A percentile compares a stretch with the other conserved stretches of the same genome.
These are phyloP conservation scores for Oceanodroma tethys DNA, from an alignment of 2,113 vertebrate genomes.

Conservation along the genomic window DNA sequence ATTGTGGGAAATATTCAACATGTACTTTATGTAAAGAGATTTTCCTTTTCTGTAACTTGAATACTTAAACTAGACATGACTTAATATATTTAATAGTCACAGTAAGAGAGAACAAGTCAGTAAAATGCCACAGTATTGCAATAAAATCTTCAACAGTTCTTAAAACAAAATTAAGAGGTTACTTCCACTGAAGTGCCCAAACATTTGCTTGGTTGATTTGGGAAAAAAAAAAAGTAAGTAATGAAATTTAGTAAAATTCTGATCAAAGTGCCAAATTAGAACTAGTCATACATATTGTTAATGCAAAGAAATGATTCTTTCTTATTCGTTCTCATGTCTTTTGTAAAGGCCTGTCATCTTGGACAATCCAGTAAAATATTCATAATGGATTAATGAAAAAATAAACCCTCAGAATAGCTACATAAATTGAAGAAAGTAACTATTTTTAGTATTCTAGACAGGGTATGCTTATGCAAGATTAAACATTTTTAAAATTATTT, in stretches of 20 bases:
- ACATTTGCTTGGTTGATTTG: neutral
- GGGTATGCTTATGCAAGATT: neutral
- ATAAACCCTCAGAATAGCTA: neutral
- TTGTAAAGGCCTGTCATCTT: neutral
- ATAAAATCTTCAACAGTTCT: neutral
- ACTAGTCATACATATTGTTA: neutral
- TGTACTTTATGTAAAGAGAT: neutral
- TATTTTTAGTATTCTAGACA: neutral
- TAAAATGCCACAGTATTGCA: neutral
- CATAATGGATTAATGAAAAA: neutral
- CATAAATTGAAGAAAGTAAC: neutral
- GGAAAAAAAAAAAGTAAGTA: neutral
- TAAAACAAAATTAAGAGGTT: neutral
- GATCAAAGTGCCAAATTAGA: neutral
- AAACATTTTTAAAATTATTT: neutral
- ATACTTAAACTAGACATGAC: neutral
- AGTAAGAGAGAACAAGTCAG: neutral
- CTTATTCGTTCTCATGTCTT: neutral
- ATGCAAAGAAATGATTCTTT: neutral
- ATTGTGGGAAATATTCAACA: neutral
- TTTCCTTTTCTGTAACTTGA: neutral
- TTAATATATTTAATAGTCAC: neutral
- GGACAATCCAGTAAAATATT: neutral
- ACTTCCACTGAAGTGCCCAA: neutral
- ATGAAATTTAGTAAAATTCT: neutral